Percentiles rank a stretch among this genome's conserved stretches.
phyloP scores from a whole-genome alignment of 2,113 vertebrate species.

The Parotia lawesii region DNA sequence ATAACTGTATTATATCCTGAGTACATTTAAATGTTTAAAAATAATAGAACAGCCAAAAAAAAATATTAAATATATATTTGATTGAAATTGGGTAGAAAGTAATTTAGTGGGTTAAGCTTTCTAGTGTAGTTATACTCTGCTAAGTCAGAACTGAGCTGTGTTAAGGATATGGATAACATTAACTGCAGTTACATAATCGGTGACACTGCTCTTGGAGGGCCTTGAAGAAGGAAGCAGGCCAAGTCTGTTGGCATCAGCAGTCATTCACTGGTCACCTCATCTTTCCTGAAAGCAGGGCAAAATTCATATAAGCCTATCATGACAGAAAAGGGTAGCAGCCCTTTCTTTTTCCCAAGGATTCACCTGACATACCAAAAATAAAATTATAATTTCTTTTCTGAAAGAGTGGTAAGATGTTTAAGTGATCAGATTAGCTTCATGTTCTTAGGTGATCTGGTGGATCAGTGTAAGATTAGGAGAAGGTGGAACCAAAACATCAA shows the following conservation, averaged over 20 bases:
- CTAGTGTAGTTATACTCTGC: background rate
- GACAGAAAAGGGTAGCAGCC: background rate
- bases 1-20: background rate
- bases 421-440: background rate
- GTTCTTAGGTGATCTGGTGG: background rate
- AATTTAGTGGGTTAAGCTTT: background rate
- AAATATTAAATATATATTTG: background rate
- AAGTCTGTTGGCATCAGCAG: background rate
- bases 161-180: background rate
- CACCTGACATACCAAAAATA: background rate
- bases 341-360: background rate
- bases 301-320: background rate
- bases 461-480: background rate
- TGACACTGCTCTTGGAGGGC: background rate
- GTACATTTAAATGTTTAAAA: background rate
- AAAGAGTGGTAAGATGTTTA: background rate
- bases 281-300: background rate
- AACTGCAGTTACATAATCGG: background rate
- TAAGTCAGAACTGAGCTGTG: background rate
- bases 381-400: background rate
- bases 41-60: background rate
- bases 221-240: background rate
- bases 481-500: background rate
- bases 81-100: background rate
- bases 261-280: background rate